A percentile compares a stretch with the other conserved stretches of the same genome.
phyloP scores from a whole-genome alignment of 2,888 invertebrate species.

The Chrysotoxum bicinctum region DNA sequence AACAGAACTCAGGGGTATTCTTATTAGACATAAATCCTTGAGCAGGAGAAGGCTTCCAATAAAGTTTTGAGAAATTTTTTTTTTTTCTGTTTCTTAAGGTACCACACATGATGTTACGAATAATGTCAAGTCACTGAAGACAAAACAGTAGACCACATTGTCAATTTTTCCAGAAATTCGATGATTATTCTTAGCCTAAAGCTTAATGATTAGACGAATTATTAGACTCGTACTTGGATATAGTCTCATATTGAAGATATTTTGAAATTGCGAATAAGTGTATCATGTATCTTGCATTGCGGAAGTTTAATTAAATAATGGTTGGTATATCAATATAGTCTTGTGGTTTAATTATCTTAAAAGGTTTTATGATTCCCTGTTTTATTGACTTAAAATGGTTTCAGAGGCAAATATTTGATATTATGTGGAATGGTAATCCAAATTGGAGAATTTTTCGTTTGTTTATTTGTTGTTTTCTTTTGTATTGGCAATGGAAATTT shows the following conservation, averaged over 20 bases:
- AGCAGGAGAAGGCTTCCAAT: constrained; percentile 15
- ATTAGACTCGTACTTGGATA: neutral
- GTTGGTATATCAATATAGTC: constrained; percentile 28
- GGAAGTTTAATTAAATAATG: constrained; percentile 22
- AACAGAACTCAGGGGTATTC: constrained; percentile 33
- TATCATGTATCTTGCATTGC: neutral
- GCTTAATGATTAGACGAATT: too few relatives aligned
- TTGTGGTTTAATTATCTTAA: constrained; percentile 46
- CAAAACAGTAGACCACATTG: neutral
- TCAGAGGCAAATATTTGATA: constrained; percentile 15
- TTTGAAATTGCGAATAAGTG: neutral
- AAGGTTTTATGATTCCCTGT: constrained; percentile 10
- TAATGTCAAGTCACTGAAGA: neutral
- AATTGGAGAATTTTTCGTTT: neutral
- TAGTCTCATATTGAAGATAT: neutral
- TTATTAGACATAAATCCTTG: constrained; percentile 29
- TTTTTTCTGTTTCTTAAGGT: neutral
- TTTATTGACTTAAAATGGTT: constrained; percentile 3
- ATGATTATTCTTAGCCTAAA: neutral
- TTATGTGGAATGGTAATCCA: neutral
- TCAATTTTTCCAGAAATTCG: neutral
- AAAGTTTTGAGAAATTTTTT: neutral
- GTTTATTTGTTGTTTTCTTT: neutral
- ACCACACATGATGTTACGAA: neutral
- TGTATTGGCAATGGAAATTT: neutral